Base-by-base conservation (phyloP, 2,888 invertebrate genomes). In the Harpalus rubripes region DNA sequence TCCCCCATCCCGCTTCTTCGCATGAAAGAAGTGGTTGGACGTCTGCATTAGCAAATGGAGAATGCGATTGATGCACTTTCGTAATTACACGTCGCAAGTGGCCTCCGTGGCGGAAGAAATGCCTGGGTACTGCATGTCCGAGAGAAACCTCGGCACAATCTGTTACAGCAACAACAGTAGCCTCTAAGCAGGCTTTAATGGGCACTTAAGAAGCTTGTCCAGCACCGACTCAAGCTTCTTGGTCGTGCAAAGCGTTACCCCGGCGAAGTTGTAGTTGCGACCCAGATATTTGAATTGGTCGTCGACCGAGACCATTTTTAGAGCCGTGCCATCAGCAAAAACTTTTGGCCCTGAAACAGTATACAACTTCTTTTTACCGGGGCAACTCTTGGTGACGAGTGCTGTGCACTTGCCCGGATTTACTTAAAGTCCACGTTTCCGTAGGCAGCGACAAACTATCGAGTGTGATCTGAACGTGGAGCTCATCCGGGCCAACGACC, bases 331-430 rank as follows among this genome's bases (percentile, higher is more conserved):
- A 81, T 26, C 7, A 56, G n/a, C n/a, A n/a, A n/a, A n/a, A n/a
- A n/a, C n/a, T n/a, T n/a, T n/a, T n/a, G n/a, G 68, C 15, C 39
- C 12, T 4, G 80, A 41, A 0, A 84, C 61, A 0, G 72, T 26
- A 18, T 80, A 85, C 0, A 80, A 32, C 4, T 65, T 26, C 52
- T 84, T 85, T 22, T 85, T 86, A 1, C 74, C 74, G 0, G 86
- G 84, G 0, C 85, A 81, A 0, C 61, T 65, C n/a, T 80, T 80
- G 3, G 84, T 81, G 0, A 81, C 61, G 1, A 80, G 61, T 4
- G 86, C 72, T 1, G 81, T 58, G 12, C 86, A 86, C 22, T 86
- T 86, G 0, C 16, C 56, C 0, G 32, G 56, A 18, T 86, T 86
- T 7, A 86, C n/a, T n/a, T 26, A 7, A 5, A 32, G 68, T 2